Evolutionary conservation across 2,797 vertebrate genomes (phyloP), one percentile per base, ranked within the genome.

Genomic region (Enteromius paludinosus): DNA sequence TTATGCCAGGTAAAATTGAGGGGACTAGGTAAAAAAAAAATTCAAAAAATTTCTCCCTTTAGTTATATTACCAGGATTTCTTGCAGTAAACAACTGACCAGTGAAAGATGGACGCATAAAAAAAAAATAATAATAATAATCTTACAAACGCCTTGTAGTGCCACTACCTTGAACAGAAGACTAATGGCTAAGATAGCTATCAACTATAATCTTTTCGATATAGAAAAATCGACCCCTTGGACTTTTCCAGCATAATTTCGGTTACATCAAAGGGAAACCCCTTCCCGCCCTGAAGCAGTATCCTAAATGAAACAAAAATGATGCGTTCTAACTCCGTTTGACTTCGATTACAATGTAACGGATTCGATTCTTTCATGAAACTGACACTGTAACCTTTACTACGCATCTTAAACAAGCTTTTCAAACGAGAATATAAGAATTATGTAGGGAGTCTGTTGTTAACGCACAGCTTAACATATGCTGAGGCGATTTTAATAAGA

Each of bases 321-420:
- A 64, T 10, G 20, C 7, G 1, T 18, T 3, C 11, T 7, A 15
- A 28, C 3, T 5, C 0, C 0, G 5, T 0, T 14, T n/a, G 17
- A 41, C 20, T 15, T 54, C 20, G 30, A 7, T 35, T 23, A 71
- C 69, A 71, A 33, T 28, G 23, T 76, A n/a, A 30, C 10, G 43
- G 25, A 3, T 78, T 20, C 6, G 0, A 25, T 25, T 54, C 10
- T 1, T 8, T 54, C 2, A 30, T 10, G 30, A 23, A 52, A 25
- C 33, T 14, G 17, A 25, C 11, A 52, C 49, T n/a, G 10, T 41
- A 43, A 56, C 6, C 23, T 56, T 56, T 35, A 28, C 49, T 4
- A 14, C 23, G 35, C 41, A 14, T 12, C 43, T 14, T 45, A 41
- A 25, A 17, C 11, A 35, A 20, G 28, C 12, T 2, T 52, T 33